Evolutionary conservation across 1,140 invertebrate species (phyloP).

Genomic region (Lordiphosa stackelbergi): DNA sequence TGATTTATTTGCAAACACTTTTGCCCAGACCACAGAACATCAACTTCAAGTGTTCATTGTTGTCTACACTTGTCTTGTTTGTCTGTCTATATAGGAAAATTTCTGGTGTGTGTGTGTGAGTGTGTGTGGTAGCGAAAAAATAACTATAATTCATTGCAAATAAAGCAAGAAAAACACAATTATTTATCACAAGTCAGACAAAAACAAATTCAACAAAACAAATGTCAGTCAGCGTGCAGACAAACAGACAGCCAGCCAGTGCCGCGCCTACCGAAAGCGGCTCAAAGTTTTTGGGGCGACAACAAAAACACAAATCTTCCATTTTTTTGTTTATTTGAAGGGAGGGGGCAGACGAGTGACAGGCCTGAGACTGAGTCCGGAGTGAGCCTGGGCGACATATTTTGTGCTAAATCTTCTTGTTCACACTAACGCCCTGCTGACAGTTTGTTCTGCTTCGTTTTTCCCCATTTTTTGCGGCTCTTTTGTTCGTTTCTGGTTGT

Average conservation of each 20-base stretch:
- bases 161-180: conserved; percentile 66
- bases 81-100: conserved; percentile 12
- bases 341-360: conserved; percentile 4
- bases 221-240: conserved; percentile 58
- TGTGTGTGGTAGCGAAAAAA: conserved; percentile 24
- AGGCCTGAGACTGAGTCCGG: conserved; percentile 8
- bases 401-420: conserved; percentile 72
- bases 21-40: conserved; percentile 50
- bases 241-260: conserved; percentile 10
- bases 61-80: conserved; percentile 59
- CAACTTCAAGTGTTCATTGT: conserved; percentile 67
- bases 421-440: conserved; percentile 68
- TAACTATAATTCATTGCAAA: conserved; percentile 73
- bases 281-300: conserved; percentile 52
- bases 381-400: conserved; percentile 48
- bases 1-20: conserved; percentile 62
- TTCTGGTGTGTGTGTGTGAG: conserved; percentile 3
- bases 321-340: conserved; percentile 4
- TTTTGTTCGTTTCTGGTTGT: conserved; percentile 34
- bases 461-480: conserved; percentile 28
- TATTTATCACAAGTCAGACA: conserved; percentile 64
- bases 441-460: conserved; percentile 63
- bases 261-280: conserved; percentile 49
- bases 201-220: conserved; percentile 49
- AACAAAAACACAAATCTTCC: conserved; percentile 53